Percentiles rank a stretch among this genome's conserved stretches.
These are phyloP conservation scores for Genyomyrus donnyi DNA, from an alignment of 2,113 vertebrate genomes.

Conservation along the genomic window DNA sequence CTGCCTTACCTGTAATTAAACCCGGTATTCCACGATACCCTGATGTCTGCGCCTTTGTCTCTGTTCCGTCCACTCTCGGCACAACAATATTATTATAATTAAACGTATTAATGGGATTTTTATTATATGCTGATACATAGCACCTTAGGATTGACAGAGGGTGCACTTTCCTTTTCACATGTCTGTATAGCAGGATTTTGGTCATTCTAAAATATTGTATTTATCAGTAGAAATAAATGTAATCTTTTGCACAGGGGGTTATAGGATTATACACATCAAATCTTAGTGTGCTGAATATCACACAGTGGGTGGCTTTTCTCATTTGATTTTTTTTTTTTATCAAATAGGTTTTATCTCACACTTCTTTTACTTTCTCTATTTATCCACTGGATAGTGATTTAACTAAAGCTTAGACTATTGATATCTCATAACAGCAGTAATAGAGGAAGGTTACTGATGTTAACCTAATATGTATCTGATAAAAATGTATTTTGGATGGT, in stretches of 20 bases:
- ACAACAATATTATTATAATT: no score
- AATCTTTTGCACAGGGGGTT: not conserved
- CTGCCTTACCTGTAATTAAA: no score
- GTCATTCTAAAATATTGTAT: not conserved
- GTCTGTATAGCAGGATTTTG: not conserved
- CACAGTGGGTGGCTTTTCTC: not conserved
- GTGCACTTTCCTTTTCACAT: not conserved
- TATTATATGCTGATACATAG: not conserved
- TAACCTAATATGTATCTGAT: not conserved
- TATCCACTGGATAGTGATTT: not conserved
- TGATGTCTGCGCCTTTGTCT: no score
- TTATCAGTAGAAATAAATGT: not conserved
- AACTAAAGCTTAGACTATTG: not conserved
- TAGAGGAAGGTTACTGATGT: not conserved
- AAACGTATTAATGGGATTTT: no score
- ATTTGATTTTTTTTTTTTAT: not conserved
- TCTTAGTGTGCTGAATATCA: not conserved
- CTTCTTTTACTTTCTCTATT: not conserved
- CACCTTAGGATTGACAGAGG: not conserved
- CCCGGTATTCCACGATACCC: no score
- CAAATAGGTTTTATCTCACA: not conserved
- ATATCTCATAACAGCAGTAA: not conserved
- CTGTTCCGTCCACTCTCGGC: no score
- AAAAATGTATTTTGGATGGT: not conserved
- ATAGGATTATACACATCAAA: not conserved